phyloP scores from a whole-genome alignment of 1,140 invertebrate species.

The Leucophenga varia region DNA sequence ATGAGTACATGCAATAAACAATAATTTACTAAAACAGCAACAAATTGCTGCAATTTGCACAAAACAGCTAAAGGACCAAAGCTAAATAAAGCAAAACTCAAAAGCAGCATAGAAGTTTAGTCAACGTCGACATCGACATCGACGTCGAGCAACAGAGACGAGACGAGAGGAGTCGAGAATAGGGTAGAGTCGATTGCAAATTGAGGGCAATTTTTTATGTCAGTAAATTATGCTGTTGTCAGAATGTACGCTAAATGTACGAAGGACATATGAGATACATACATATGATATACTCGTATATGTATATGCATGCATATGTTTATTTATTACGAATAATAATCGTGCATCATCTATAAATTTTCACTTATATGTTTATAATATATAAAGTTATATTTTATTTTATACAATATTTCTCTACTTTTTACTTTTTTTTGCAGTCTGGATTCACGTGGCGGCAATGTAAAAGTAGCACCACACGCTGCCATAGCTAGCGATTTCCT shows the following conservation, averaged over 20 bases:
- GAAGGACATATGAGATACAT: slow-evolving; percentile 3
- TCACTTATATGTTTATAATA: slow-evolving; percentile 17
- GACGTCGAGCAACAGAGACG: slow-evolving; percentile 4
- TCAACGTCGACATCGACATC: neutral
- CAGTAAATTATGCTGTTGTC: slow-evolving; percentile 42
- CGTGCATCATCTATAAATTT: slow-evolving; percentile 30
- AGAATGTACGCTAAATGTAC: no score
- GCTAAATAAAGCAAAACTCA: slow-evolving; percentile 9
- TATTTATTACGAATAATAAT: slow-evolving; percentile 52
- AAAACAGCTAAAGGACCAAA: slow-evolving; percentile 40
- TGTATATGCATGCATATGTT: slow-evolving; percentile 39
- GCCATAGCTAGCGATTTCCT: slow-evolving; percentile 74
- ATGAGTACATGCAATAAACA: slow-evolving; percentile 36
- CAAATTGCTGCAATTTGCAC: slow-evolving; percentile 51
- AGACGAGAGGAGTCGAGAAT: slow-evolving; percentile 24
- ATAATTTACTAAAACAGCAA: slow-evolving; percentile 54
- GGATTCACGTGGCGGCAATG: slow-evolving; percentile 70
- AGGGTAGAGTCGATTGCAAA: slow-evolving; percentile 31
- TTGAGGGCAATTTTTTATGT: slow-evolving; percentile 47
- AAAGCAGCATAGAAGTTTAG: no score
- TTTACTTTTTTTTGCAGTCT: slow-evolving; percentile 62
- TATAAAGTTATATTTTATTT: slow-evolving; percentile 14
- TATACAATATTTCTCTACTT: slow-evolving; percentile 9
- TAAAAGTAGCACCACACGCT: slow-evolving; percentile 67
- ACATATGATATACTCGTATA: slow-evolving; percentile 41